Percentiles rank a stretch among this genome's conserved stretches.
Conservation (phyloP, 2,888 invertebrate species). For the Philonicus albiceps region DNA sequence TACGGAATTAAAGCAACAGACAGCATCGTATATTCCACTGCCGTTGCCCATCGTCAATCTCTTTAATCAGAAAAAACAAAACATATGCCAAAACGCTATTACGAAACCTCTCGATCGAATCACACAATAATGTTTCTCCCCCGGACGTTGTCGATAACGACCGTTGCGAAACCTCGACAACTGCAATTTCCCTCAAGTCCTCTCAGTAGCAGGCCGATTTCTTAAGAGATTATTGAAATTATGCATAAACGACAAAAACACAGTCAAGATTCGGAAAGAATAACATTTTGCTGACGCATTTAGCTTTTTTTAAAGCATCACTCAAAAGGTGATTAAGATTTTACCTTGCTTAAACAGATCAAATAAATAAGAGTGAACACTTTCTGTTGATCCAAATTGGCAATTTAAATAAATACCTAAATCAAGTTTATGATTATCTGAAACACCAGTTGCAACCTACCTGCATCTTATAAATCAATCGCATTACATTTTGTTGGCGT, state of each 20-base stretch:
- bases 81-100: not conserved
- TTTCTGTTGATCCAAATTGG: not conserved
- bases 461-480: not conserved
- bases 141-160: not conserved
- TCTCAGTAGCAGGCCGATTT: not conserved
- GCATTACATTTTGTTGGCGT: not conserved
- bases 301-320: not conserved
- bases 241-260: not conserved
- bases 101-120: not conserved
- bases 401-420: not conserved
- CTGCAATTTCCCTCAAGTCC: not conserved
- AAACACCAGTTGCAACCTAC: not conserved
- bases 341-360: too few relatives aligned
- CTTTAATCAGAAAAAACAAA: not conserved
- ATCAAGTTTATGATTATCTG: not conserved
- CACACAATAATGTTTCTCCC: not conserved
- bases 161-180: not conserved
- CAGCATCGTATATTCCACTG: not conserved
- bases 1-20: not conserved
- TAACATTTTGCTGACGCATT: not conserved
- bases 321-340: not conserved
- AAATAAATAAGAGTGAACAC: too few relatives aligned
- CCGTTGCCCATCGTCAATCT: not conserved
- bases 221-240: not conserved
- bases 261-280: not conserved